These are phyloP conservation scores for Drosophila imparisetae DNA, from an alignment of 2,888 invertebrate genomes.

Conservation along the genomic window DNA sequence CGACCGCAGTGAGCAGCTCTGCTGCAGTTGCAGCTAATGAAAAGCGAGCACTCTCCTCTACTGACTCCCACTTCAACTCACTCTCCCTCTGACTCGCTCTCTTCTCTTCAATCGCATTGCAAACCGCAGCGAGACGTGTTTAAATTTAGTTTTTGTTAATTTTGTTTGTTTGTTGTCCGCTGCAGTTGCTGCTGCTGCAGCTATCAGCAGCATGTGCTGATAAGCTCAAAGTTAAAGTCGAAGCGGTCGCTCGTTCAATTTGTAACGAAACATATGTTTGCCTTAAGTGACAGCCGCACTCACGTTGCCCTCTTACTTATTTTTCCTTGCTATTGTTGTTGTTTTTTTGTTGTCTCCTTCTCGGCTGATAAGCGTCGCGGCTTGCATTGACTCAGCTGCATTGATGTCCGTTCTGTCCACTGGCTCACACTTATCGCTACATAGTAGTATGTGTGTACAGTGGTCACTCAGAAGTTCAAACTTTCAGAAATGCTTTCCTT, in stretches of 20 bases:
- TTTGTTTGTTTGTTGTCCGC: conserved; percentile 67
- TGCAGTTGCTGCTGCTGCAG: conserved; percentile 30
- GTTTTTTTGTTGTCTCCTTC: conserved; percentile 16
- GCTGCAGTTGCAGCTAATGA: conserved; percentile 72
- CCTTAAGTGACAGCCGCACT: conserved; percentile 75
- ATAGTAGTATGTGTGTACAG: not conserved
- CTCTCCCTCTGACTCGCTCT: conserved; percentile 10
- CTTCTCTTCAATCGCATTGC: conserved; percentile 22
- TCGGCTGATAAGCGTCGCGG: conserved; percentile 36
- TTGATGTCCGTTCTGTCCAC: not conserved
- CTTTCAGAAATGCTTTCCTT: not conserved
- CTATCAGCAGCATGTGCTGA: conserved; percentile 61
- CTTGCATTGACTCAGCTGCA: conserved; percentile 33
- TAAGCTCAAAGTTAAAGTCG: conserved; percentile 58
- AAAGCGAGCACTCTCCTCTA: conserved; percentile 35
- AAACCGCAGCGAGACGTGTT: conserved; percentile 71
- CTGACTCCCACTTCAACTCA: conserved; percentile 11
- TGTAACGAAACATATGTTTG: conserved; percentile 76
- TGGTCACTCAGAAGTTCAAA: not conserved
- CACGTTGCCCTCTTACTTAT: conserved; percentile 15
- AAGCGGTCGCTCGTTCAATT: conserved; percentile 70
- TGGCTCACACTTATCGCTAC: not conserved
- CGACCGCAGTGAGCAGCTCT: conserved; percentile 55
- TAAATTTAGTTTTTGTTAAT: conserved; percentile 77
- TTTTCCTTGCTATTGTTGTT: not conserved